Evolutionary conservation across 2,888 invertebrate genomes (phyloP), one percentile per base, ranked within the genome.

Genomic region (Lasius platythorax): DNA sequence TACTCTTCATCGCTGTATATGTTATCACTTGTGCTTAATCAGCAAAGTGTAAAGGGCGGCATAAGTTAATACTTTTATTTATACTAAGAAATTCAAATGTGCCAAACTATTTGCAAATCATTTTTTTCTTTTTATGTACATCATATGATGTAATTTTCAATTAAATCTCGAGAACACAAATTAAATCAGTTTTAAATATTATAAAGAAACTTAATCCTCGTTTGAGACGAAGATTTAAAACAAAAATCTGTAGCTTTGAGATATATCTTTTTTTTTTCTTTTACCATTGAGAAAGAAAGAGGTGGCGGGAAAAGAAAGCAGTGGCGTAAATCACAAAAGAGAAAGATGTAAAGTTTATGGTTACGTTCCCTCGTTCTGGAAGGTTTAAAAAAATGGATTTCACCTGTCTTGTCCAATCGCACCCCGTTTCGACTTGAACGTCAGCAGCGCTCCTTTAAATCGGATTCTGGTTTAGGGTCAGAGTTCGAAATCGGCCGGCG

Each of bases 391-490:
- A 67, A 67, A 40, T 78, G n/a, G 4, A 53, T 67, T 12, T 67
- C 67, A 37, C 37, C 50, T 40, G 33, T 56, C 56, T n/a, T 61
- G 15, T 18, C 11, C 12, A 33, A 70, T 70, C 30, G 46, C 70
- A 18, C 18, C 33, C n/a, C 46, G n/a, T 64, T 58, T 56, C 23
- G 15, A 15, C 33, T 68, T 61, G 58, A 28, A 23, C 70, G 58
- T 81, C 79, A 12, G 46, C 79, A 81, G 79, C 79, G 79, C 79
- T 61, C 79, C 72, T 81, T 81, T 81, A 81, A 81, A 81, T 70
- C 79, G 70, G 79, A 79, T 70, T 79, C 61, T 30, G 46, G 72
- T 72, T 81, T 81, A 72, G 79, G 72, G 79, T 81, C 72, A 61
- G 72, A 81, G 79, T 61, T 81, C 8, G 37, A 81, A 81, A 81